Evolutionary conservation across 2,797 vertebrate species (phyloP).

Genomic region (Gastrophryne carolinensis): DNA sequence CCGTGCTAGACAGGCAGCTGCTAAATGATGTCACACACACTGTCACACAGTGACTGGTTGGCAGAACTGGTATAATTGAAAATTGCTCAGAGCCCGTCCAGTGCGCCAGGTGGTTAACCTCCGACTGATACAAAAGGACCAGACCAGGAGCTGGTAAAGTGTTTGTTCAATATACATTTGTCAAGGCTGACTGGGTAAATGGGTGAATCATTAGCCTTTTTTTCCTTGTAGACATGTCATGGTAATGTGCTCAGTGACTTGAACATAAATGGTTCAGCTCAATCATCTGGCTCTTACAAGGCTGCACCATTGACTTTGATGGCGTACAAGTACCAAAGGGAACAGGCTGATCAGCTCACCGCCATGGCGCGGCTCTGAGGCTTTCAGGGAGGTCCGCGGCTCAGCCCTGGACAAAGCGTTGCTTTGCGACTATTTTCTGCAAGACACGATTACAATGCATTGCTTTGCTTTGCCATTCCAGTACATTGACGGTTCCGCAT

Average conservation of each 20-base stretch:
- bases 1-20: too few relatives aligned
- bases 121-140: conserved; percentile 15
- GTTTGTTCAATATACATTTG: conserved; percentile 44
- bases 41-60: neutral
- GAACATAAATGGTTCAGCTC: conserved; percentile 46
- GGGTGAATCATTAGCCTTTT: conserved; percentile 52
- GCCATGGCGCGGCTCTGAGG: conserved; percentile 3
- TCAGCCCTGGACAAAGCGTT: conserved; percentile 2
- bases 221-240: conserved; percentile 51
- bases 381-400: conserved; percentile 20
- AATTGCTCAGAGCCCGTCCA: conserved; percentile 1
- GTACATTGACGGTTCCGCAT: neutral
- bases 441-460: conserved; percentile 6
- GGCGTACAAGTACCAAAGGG: conserved; percentile 41
- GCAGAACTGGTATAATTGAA: neutral
- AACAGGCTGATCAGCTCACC: conserved; percentile 28
- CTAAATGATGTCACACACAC: too few relatives aligned
- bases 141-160: conserved; percentile 43
- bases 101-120: conserved; percentile 39
- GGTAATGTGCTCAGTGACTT: conserved; percentile 52
- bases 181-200: conserved; percentile 50
- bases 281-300: conserved; percentile 51
- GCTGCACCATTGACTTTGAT: conserved; percentile 44
- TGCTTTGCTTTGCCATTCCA: neutral
- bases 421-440: conserved; percentile 10